Conservation (phyloP, 2,113 vertebrate genomes). For the Amblyopsis rosae region DNA sequence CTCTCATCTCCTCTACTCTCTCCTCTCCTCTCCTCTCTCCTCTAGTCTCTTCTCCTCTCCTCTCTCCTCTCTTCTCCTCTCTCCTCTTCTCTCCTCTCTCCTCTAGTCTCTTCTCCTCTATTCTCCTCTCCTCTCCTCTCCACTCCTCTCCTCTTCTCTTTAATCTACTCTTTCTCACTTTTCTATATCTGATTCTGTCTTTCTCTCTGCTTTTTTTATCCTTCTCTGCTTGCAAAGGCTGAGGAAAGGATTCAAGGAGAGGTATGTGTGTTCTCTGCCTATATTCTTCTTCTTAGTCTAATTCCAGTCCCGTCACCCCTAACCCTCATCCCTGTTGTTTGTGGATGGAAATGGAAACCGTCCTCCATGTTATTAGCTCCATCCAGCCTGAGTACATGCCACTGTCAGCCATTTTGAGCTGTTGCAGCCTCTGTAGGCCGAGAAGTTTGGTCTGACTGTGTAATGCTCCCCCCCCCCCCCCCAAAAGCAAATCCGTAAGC, state of each 20-base stretch:
- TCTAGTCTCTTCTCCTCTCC: too few relatives aligned
- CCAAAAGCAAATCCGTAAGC: conserved; percentile 91
- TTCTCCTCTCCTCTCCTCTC: neutral
- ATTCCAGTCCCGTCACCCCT: conserved; percentile 31
- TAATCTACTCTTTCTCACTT: neutral
- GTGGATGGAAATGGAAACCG: conserved; percentile 15
- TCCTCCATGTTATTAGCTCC: conserved; percentile 25
- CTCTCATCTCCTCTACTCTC: conserved; percentile 2
- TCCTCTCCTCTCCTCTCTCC: neutral
- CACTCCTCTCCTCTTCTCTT: neutral
- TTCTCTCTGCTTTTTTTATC: conserved; percentile 69
- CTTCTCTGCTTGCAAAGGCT: conserved; percentile 79
- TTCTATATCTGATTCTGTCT: conserved; percentile 10
- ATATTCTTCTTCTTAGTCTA: conserved; percentile 41
- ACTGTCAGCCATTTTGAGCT: neutral
- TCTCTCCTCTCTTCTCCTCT: neutral
- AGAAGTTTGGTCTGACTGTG: neutral
- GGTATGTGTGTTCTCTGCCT: conserved; percentile 73
- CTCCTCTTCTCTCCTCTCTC: neutral
- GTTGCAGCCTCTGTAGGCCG: neutral
- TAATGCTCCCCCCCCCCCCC: conserved; percentile 13
- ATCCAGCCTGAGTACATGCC: neutral
- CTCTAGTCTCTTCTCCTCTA: conserved; percentile 4
- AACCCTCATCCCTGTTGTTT: conserved; percentile 17
- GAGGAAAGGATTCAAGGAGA: conserved; percentile 98